A percentile compares a stretch with the other conserved stretches of the same genome.
phyloP scores from a whole-genome alignment of 2,888 invertebrate species.

The Chrysolina oricalcia region DNA sequence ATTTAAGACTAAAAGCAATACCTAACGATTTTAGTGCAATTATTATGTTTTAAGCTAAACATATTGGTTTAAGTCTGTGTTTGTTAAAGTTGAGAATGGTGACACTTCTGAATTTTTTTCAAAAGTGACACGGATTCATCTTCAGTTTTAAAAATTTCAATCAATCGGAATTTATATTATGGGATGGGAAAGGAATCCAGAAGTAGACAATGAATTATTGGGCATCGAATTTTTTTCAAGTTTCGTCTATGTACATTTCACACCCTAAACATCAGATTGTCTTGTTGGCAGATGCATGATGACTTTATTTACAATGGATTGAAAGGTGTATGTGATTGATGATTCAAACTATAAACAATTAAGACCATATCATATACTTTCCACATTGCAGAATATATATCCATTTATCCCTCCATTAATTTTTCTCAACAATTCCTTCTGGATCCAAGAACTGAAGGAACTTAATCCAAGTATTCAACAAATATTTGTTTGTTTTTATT shows the following conservation, averaged over 20 bases:
- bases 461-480: not conserved
- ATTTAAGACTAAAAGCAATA: slow-evolving; percentile 50
- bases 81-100: not conserved
- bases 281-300: not conserved
- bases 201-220: slow-evolving; percentile 53
- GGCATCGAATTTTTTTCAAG: slow-evolving; percentile 50
- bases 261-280: not conserved
- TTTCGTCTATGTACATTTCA: not conserved
- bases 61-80: slow-evolving; percentile 18
- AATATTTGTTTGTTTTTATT: slow-evolving; percentile 33
- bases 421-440: slow-evolving; percentile 1
- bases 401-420: slow-evolving; percentile 37
- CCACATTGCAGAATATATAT: not conserved
- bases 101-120: not conserved
- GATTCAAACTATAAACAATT: slow-evolving; percentile 44
- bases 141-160: not conserved
- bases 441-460: not conserved
- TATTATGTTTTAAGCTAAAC: slow-evolving; percentile 46
- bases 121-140: not conserved
- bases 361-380: slow-evolving; percentile 44
- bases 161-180: not conserved
- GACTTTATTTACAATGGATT: no score
- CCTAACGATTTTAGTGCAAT: slow-evolving; percentile 57
- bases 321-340: not conserved
- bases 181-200: slow-evolving; percentile 8